These are phyloP conservation scores for Aphelenchoides bicaudatus DNA, from an alignment of 2,888 invertebrate genomes.

Conservation along the genomic window DNA sequence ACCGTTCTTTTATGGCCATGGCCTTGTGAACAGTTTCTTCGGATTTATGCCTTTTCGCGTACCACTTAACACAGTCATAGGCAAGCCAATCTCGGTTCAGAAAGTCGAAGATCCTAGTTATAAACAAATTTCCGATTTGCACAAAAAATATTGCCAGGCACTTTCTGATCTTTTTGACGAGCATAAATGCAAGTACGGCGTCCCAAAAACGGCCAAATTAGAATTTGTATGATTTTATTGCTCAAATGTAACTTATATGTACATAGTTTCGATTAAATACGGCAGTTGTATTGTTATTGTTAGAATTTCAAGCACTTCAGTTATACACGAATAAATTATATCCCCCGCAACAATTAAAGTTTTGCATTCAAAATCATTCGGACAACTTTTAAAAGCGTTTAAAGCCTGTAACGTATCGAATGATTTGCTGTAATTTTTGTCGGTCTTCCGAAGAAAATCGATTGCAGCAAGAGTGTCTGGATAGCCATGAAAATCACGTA, in stretches of 20 bases:
- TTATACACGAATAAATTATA: no score
- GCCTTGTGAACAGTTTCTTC: constrained; percentile 14
- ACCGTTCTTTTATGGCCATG: constrained; percentile 20
- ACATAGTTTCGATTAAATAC: no score
- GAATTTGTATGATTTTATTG: constrained; percentile 2
- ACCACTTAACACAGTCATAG: constrained; percentile 72
- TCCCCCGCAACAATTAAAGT: no score
- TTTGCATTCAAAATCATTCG: no score
- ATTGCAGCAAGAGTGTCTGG: no score
- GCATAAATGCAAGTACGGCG: constrained; percentile 75
- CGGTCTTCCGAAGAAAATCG: no score
- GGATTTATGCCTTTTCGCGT: constrained; percentile 18
- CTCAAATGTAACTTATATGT: neutral
- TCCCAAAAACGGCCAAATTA: constrained; percentile 35
- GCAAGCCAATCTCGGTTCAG: constrained; percentile 75
- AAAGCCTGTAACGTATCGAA: no score
- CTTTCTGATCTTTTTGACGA: constrained; percentile 75
- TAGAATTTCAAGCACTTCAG: no score
- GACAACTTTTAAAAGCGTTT: no score
- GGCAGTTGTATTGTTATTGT: no score
- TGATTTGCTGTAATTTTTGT: no score
- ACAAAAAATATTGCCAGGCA: constrained; percentile 72
- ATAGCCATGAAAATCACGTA: no score
- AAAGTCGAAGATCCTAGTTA: constrained; percentile 72
- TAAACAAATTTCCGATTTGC: constrained; percentile 68